Conservation (phyloP, 2,888 invertebrate species). For the Galerucella pusilla region DNA sequence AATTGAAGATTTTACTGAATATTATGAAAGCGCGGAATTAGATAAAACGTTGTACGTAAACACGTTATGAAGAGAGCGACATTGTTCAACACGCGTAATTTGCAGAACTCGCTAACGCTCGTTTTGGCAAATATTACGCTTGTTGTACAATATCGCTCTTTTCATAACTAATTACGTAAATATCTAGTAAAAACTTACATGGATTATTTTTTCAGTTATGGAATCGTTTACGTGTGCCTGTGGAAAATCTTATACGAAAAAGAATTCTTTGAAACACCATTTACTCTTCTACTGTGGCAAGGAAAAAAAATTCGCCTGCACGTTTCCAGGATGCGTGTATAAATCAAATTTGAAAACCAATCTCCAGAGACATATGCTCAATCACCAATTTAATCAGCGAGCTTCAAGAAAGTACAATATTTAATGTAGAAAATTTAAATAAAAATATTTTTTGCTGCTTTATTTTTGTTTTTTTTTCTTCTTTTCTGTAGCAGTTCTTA, state of each 20-base stretch:
- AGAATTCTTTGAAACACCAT: slow-evolving; percentile 42
- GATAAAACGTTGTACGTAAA: too few relatives aligned
- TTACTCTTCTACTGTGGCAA: slow-evolving; percentile 51
- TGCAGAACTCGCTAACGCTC: too few relatives aligned
- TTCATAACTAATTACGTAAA: too few relatives aligned
- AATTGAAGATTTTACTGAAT: too few relatives aligned
- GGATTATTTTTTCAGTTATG: background rate
- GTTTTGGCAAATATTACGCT: too few relatives aligned
- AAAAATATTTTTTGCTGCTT: background rate
- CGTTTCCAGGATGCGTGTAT: slow-evolving; percentile 39
- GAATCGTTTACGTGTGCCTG: slow-evolving; percentile 27
- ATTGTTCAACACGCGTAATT: too few relatives aligned
- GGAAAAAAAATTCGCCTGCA: slow-evolving; percentile 50
- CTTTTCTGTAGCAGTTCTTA: too few relatives aligned
- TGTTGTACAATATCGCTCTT: too few relatives aligned
- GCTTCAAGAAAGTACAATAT: background rate
- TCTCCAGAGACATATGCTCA: slow-evolving; percentile 41
- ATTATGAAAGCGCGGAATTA: too few relatives aligned
- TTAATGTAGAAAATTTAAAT: background rate
- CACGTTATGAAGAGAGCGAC: too few relatives aligned
- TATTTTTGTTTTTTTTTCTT: too few relatives aligned
- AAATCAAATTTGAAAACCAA: slow-evolving; percentile 49
- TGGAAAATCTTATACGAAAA: slow-evolving; percentile 47
- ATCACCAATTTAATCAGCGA: background rate
- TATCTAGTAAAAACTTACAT: background rate